Evolutionary conservation across 1,140 invertebrate genomes (phyloP), one percentile per base, ranked within the genome.

Genomic region (Eufriesea mexicana): DNA sequence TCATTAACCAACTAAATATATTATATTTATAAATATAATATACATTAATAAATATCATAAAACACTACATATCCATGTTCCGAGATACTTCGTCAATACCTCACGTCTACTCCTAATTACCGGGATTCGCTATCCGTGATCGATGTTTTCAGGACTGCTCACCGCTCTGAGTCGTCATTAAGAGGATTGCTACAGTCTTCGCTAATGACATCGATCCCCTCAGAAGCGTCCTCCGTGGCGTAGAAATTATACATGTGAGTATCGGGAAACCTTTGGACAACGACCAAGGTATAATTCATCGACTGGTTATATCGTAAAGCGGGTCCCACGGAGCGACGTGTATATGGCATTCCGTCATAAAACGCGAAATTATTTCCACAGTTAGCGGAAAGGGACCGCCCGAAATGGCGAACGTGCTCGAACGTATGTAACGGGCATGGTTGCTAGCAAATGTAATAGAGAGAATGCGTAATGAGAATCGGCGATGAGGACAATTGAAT

Each of bases 391-490:
- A 54, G 16, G 47, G 47, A 12, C 47, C 47, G 4, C 4, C 0
- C 12, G 47, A 35, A 49, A 49, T 12, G 47, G 8, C 47, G 47
- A 7, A 49, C 47, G 12, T 49, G 47, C 12, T 14, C 18, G 9
- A 23, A 7, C 28, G 62, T 62, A 62, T 28, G 64, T 45, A 66
- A 49, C 45, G 14, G 23, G 35, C 25, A 45, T 14, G 10, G 45
- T 68, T 49, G 61, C 54, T 5, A 18, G 51, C 16, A n/a, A 62
- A 45, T 49, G 42, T 49, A 62, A 62, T 62, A 49, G n/a, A 18
- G 47, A 23, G 74, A 51, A 64, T 51, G n/a, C 25, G 25, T 76
- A 76, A 76, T 49, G 74, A 76, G 47, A 47, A 14, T 6, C 25
- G 20, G 10, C 23, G 51, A 14, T 16, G 59, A 28, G 23, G 5